Evolutionary conservation across 2,888 invertebrate genomes (phyloP), one percentile per base, ranked within the genome.

Genomic region (Tiphia femorata): DNA sequence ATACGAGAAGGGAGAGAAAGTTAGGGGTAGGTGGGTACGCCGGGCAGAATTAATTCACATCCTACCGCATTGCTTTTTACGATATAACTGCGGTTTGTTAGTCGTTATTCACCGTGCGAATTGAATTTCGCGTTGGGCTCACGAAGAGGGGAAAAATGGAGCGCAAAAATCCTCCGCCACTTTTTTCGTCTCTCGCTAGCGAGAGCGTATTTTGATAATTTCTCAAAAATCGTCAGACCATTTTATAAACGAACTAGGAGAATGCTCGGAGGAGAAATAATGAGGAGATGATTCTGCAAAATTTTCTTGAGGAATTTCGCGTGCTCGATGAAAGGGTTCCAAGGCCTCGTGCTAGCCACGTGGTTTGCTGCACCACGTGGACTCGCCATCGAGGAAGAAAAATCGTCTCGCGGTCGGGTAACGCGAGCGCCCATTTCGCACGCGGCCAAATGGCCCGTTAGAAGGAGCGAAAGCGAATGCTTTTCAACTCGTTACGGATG

Each of bases 21-120:
- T 52, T 57, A 64, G 60, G 35, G 56, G 35, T 49, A 57, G 20
- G 19, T 8, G 35, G 70, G 70, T 67, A 71, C 67, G 73, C 71
- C 63, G 69, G 72, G 72, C 70, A 70, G 77, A 81, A 83, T 82
- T 81, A 81, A 81, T 82, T 79, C 80, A 76, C 79, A 76, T 77
- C 78, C 77, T 75, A 74, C 73, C 79, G 80, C 80, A 82, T 78
- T 77, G 79, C 81, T 81, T 82, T 83, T 82, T 82, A 81, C 76
- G 77, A 79, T 81, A 82, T 81, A 82, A 82, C 80, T 81, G 81
- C 78, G 81, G 81, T 81, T 82, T 81, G 81, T 82, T 82, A 82
- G 82, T 72, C 79, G 80, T 82, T 81, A 82, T 82, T 82, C 80
- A 81, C 72, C 67, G 72, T 61, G 67, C 70, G 73, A 78, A 82